Base-by-base conservation (phyloP, 2,888 invertebrate genomes). In the Antitype chi region DNA sequence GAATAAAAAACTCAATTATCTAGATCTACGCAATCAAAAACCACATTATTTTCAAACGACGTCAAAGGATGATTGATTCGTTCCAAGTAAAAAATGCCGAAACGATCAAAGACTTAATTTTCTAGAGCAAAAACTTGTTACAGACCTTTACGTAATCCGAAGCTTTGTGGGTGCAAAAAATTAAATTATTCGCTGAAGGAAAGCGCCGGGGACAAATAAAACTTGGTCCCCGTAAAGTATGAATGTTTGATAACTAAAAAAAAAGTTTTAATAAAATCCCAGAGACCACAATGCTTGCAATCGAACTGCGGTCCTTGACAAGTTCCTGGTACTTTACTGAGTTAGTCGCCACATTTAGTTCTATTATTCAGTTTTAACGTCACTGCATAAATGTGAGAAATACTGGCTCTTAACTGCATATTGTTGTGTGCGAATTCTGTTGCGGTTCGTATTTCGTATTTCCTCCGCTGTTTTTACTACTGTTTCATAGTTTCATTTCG, bases 161-260 rank as follows among this genome's bases (percentile, higher is more conserved):
- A 75, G 80, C 75, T 84, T 80, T 86, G 75, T 72, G 87, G 66
- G 59, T 69, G 75, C 72, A 82, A 86, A 85, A 87, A 85, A 85
- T 78, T 71, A 85, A 83, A 83, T 78, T 78, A 72, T 86, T 78
- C 72, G 70, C 66, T 68, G 60, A 78, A 70, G 71, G 71, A 74
- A 88, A 86, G 63, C 75, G 78, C 76, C 57, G 53, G 63, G 75
- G 75, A 80, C 85, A 88, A 87, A 88, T 85, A 88, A 86, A 88
- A 86, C 77, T 86, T 84, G 68, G 80, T 74, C 66, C 38, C 57
- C 55, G 82, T 86, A 78, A 88, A 88, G 76, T 86, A 86, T 82
- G 78, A 82, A 82, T 85, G 78, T 82, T 87, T 75, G 82, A 82
- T 88, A 86, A 82, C 85, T 76, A 82, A 88, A 86, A 85, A 85